A percentile compares a stretch with the other conserved stretches of the same genome.
Evolutionary conservation across 2,113 vertebrate genomes (phyloP).

Genomic region (Anolis sagrei): DNA sequence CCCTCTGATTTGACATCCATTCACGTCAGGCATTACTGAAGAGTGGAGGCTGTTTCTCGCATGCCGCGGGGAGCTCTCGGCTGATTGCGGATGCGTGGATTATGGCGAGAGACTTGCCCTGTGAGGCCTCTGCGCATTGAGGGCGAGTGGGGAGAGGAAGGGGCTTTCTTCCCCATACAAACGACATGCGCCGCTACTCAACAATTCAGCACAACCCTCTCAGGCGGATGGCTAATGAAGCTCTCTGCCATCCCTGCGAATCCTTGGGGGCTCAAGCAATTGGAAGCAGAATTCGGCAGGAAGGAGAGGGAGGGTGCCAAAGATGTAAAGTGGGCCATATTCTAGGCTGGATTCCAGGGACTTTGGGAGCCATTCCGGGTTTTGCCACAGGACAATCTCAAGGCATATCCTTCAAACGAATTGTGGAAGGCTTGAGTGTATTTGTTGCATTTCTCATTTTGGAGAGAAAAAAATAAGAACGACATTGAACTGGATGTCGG

Average conservation of each 20-base stretch:
- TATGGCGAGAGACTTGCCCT: not conserved
- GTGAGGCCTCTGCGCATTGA: not conserved
- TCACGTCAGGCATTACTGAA: not conserved
- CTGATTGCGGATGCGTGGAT: not conserved
- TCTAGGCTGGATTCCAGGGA: not conserved
- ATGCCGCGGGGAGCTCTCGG: not conserved
- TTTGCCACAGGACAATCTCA: too few relatives aligned
- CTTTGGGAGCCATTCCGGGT: not conserved
- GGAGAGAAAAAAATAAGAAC: too few relatives aligned
- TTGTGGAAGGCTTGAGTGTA: too few relatives aligned
- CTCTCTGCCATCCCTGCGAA: fast-evolving
- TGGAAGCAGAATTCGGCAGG: not conserved
- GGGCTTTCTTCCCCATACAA: fast-evolving
- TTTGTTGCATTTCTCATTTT: too few relatives aligned
- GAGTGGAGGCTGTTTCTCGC: not conserved
- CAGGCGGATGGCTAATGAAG: fast-evolving
- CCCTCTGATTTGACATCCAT: not conserved
- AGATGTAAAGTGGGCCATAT: not conserved
- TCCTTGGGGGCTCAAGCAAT: not conserved
- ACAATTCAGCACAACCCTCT: fast-evolving
- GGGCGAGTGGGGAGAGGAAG: not conserved
- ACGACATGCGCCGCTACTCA: fast-evolving
- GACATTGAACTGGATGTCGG: too few relatives aligned
- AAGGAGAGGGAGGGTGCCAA: too few relatives aligned
- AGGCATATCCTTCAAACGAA: too few relatives aligned